A percentile compares a stretch with the other conserved stretches of the same genome.
Evolutionary conservation across 2,113 vertebrate genomes (phyloP).

Genomic region (Hemiprocne comata): DNA sequence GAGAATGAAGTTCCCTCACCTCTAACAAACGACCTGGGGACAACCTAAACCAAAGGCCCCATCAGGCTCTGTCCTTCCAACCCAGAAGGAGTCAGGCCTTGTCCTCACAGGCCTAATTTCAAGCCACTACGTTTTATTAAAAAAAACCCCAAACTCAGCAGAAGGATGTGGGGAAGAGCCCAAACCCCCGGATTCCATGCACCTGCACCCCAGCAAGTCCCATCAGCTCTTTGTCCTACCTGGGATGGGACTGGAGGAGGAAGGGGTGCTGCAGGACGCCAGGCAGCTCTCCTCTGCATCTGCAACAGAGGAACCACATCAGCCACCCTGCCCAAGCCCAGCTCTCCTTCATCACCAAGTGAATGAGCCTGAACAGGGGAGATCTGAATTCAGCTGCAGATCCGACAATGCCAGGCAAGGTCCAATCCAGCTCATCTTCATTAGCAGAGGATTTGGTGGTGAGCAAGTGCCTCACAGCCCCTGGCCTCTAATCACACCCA

Average conservation of each 20-base stretch:
- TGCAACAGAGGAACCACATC: slow-evolving; percentile 10
- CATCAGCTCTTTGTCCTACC: slow-evolving; percentile 60
- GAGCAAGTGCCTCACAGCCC: slow-evolving; percentile 7
- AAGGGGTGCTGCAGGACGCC: slow-evolving; percentile 71
- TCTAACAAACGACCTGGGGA: neutral
- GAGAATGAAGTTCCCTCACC: neutral
- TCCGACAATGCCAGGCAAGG: neutral
- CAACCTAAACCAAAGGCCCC: neutral
- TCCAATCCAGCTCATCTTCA: neutral
- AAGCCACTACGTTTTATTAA: neutral
- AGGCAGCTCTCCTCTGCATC: slow-evolving; percentile 72
- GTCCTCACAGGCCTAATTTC: neutral
- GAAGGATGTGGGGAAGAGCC: neutral
- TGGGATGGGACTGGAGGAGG: slow-evolving; percentile 71
- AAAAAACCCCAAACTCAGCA: neutral
- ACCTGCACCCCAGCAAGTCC: neutral
- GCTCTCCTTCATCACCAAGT: neutral
- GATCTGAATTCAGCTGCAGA: neutral
- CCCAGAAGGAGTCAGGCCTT: neutral
- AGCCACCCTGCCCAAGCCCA: neutral
- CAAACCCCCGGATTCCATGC: fast-evolving
- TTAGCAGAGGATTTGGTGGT: slow-evolving; percentile 31
- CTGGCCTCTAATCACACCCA: neutral
- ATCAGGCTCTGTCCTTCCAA: neutral
- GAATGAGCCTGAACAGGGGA: neutral